Evolutionary conservation across 2,888 invertebrate species (phyloP), one percentile per base, ranked within the genome.

Genomic region (Dexiosoma caninum): DNA sequence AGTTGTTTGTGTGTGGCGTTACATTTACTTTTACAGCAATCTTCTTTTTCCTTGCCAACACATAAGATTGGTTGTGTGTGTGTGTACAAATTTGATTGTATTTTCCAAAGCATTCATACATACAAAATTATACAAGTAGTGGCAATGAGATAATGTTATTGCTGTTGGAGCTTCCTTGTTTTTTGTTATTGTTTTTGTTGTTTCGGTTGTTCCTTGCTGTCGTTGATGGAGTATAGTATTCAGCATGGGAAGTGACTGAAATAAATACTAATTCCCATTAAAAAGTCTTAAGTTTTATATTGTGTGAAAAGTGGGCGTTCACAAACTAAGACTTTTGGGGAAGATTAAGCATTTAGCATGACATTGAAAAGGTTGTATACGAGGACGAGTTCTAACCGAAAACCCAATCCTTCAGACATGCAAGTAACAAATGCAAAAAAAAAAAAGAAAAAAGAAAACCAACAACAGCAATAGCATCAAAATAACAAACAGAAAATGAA

Each of bases 331-430:
- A 72, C 81, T 79, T 75, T 78, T 79, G 66, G 67, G 59, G 70
- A 80, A 82, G 80, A 82, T 82, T 77, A 82, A 82, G 70, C 72
- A 79, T 80, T 80, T 72, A 80, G 74, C 77, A 77, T 82, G 82
- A 80, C 82, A 82, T 82, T 82, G 82, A 82, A 82, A 77, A 74
- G 82, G 80, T 72, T 78, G 74, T 64, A 27, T 75, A 51, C 46
- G 55, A 77, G 35, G 9, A 44, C 60, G 42, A 72, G 49, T 71
- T 57, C 42, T 49, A 69, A 70, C 57, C 32, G 62, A 72, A 67
- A 3, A 32, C 55, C 59, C 81, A 57, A 72, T 46, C 53, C n/a
- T n/a, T n/a, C 49, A 57, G 35, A 53, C 46, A 19, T 67, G 49
- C 40, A 49, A 69, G 21, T 40, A 67, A 4, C 49, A 49, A 49